Evolutionary conservation across 1,140 invertebrate genomes (phyloP), one percentile per base, ranked within the genome.

Genomic region (Venustaconcha ellipsiformis): DNA sequence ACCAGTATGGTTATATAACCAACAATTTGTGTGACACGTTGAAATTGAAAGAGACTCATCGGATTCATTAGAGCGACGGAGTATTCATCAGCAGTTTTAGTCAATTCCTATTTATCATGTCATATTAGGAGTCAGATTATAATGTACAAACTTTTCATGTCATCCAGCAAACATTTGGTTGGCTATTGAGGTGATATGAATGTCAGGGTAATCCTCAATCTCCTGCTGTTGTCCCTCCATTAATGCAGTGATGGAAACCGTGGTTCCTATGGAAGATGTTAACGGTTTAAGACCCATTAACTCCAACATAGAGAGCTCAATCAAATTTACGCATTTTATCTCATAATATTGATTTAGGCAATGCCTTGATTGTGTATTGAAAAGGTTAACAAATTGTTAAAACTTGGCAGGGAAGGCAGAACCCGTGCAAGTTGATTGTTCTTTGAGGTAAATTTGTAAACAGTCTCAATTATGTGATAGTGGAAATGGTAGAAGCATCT

Each of bases 261-360:
- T 87, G 23, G 85, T 82, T 48, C 78, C 79, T n/a, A 71, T 58
- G 63, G 85, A 87, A 66, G 83, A 83, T 58, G 74, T 75, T 2
- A 80, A 79, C 20, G 78, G 78, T n/a, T 76, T 80, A 26, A 85
- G 65, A 26, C 80, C 83, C 72, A 82, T 75, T 4, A 84, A 67
- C 4, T 84, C 85, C 3, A 87, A 77, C 68, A 84, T 57, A 26
- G 26, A 55, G 85, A 87, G 58, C 78, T 80, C 72, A 99, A 97
- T 0, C 99, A 96, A 76, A 99, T 95, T 99, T 98, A 0, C 98
- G 98, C 71, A 93, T 92, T 85, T 96, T 95, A 18, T 92, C 91
- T 23, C 88, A 78, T 73, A 94, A 92, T 91, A 99, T 95, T 67
- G 95, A 93, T 0, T 95, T 96, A n/a, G 99, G 91, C 88, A 94